phyloP scores from a whole-genome alignment of 1,140 invertebrate genomes.

The Ditylenchus dipsaci region DNA sequence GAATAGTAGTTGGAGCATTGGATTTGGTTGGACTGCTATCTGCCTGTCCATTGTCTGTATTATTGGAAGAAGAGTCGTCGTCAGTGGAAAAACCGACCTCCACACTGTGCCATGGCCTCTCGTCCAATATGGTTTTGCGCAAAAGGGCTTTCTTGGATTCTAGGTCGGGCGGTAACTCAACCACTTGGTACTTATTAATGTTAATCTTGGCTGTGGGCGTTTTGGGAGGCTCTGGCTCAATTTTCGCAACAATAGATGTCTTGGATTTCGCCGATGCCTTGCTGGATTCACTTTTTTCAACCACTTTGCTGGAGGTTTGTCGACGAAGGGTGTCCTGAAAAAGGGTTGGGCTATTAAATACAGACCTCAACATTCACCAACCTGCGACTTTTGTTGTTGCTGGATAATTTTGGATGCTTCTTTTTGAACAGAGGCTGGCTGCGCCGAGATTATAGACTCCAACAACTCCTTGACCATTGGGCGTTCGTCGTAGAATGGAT shows the following conservation, averaged over 20 bases:
- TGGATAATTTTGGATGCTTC: slow-evolving; percentile 54
- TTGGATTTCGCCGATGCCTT: not conserved
- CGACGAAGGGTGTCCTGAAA: not conserved
- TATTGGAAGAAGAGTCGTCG: slow-evolving; percentile 46
- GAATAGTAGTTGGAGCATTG: slow-evolving; percentile 13
- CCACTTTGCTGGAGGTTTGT: slow-evolving; percentile 9
- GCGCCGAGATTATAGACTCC: slow-evolving; percentile 54
- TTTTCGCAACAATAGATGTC: not conserved
- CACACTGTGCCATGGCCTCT: slow-evolving; percentile 50
- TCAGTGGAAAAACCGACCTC: slow-evolving; percentile 54
- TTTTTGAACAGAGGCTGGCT: slow-evolving; percentile 53
- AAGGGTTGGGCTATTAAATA: not conserved
- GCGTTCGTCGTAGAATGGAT: slow-evolving; percentile 52
- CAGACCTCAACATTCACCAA: not conserved
- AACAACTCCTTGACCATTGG: slow-evolving; percentile 57
- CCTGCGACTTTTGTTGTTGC: slow-evolving; percentile 32
- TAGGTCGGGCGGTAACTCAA: slow-evolving; percentile 31
- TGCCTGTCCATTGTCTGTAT: slow-evolving; percentile 16
- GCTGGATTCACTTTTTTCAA: slow-evolving; percentile 12
- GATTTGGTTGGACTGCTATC: slow-evolving; percentile 8
- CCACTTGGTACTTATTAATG: slow-evolving; percentile 30
- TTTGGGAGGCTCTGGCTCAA: slow-evolving; percentile 4
- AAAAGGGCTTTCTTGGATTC: slow-evolving; percentile 25
- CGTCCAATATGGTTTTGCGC: slow-evolving; percentile 26
- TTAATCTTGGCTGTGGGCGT: slow-evolving; percentile 13